Base-by-base conservation (phyloP, 1,140 invertebrate species). In the Drosophila simulans region DNA sequence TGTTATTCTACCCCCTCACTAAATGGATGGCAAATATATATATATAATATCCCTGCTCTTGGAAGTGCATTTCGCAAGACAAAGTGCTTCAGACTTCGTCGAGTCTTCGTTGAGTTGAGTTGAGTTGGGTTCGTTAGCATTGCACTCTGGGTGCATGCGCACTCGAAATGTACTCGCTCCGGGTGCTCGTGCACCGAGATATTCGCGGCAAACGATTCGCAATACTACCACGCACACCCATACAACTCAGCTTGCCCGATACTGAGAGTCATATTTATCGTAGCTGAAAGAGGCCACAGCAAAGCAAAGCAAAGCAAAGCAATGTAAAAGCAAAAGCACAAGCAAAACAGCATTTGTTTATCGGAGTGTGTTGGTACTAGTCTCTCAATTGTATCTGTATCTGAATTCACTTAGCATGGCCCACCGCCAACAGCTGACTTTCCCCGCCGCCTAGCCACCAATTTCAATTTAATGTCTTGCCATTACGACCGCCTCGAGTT, bases 91-190 rank as follows among this genome's bases (percentile, higher is more conserved):
- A 46, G 46, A 54, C 71, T 57, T 57, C 68, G 65, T 66, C 45
- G 59, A 45, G 63, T 63, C 60, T 66, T 65, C 59, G 59, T 63
- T 63, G 17, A 65, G 63, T 64, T 78, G n/a, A 27, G 25, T 27
- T 27, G 27, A 27, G 27, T 31, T 31, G 31, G 27, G 27, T 31
- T 86, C 82, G 82, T 88, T 88, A 65, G 74, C 81, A 80, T 80
- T 85, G 53, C 49, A 74, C 55, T 70, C 71, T 39, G 66, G 58
- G 83, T 86, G 46, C 83, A 86, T 69, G 83, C 75, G 83, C 79
- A 88, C 83, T 64, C 13, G 57, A 65, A 83, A 89, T 83, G 83
- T 89, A 88, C 83, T 58, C 83, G 58, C 15, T 62, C 43, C 65
- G 35, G 45, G 83, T 88, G 75, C 82, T 79, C 79, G 71, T 46